Evolutionary conservation across 2,797 vertebrate genomes (phyloP).

Genomic region (Macroramphosus scolopax): DNA sequence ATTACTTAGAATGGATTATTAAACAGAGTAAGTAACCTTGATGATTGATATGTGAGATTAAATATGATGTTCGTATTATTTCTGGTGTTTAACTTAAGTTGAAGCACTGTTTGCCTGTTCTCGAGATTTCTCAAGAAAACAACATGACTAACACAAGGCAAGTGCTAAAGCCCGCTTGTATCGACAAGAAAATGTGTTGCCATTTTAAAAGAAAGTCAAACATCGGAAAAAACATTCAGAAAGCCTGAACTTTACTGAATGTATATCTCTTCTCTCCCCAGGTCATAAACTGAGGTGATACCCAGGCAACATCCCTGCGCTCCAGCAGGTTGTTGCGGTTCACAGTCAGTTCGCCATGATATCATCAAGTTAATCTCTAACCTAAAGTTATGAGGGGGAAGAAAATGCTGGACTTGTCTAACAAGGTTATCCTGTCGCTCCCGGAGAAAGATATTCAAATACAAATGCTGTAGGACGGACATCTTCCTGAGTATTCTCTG

Average conservation of each 20-base stretch:
- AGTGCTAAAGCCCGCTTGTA: too few relatives aligned
- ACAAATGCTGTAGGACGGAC: conserved; percentile 11
- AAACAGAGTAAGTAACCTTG: conserved; percentile 40
- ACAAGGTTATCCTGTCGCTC: background rate
- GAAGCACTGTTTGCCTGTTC: too few relatives aligned
- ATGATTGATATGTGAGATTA: background rate
- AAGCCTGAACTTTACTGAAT: too few relatives aligned
- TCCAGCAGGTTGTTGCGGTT: background rate
- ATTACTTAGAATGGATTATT: background rate
- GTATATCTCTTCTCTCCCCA: conserved; percentile 13
- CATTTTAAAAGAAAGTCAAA: too few relatives aligned
- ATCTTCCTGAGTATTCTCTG: background rate
- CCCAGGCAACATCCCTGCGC: background rate
- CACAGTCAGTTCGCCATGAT: background rate
- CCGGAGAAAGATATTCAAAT: background rate
- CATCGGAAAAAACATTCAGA: too few relatives aligned
- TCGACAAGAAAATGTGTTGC: background rate
- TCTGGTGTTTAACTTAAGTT: too few relatives aligned
- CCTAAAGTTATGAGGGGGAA: background rate
- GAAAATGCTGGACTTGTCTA: conserved; percentile 17
- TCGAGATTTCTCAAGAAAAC: too few relatives aligned
- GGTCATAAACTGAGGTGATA: conserved; percentile 6
- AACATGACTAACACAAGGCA: too few relatives aligned
- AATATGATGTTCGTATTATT: too few relatives aligned
- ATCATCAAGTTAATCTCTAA: conserved; percentile 10